A percentile compares a stretch with the other conserved stretches of the same genome.
Evolutionary conservation across 2,888 invertebrate species (phyloP).

Genomic region (Bimastos eiseni): DNA sequence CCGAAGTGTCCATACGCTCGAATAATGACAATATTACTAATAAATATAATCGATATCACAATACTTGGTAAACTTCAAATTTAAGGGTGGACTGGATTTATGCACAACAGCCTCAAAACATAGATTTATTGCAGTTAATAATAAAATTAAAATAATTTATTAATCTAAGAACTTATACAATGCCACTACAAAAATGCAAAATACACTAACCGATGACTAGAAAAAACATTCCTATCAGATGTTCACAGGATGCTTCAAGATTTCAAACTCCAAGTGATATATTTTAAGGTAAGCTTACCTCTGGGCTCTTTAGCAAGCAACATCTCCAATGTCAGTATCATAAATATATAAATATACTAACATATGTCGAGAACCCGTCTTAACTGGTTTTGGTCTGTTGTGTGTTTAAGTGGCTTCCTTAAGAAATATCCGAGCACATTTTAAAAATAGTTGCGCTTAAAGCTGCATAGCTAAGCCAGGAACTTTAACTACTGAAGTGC

Average conservation of each 20-base stretch:
- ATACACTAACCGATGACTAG: no score
- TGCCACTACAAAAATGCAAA: neutral
- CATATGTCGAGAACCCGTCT: neutral
- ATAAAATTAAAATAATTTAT: no score
- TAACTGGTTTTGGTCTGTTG: neutral
- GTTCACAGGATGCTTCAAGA: neutral
- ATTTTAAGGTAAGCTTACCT: neutral
- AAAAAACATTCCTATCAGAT: no score
- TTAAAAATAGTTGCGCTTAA: neutral
- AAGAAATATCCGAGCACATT: neutral
- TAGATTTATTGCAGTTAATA: neutral
- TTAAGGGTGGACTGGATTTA: neutral
- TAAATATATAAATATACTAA: neutral
- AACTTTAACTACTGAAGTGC: neutral
- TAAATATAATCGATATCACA: neutral
- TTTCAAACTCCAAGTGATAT: neutral
- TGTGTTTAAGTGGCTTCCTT: no score
- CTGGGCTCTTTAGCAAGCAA: neutral
- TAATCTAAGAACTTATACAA: neutral
- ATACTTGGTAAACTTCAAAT: neutral
- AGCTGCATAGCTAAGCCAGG: neutral
- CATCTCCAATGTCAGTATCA: neutral
- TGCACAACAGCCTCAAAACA: neutral
- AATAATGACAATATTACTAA: neutral
- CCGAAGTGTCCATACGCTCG: no score